These are phyloP conservation scores for Lathronympha strigana DNA, from an alignment of 2,888 invertebrate species.

Conservation along the genomic window DNA sequence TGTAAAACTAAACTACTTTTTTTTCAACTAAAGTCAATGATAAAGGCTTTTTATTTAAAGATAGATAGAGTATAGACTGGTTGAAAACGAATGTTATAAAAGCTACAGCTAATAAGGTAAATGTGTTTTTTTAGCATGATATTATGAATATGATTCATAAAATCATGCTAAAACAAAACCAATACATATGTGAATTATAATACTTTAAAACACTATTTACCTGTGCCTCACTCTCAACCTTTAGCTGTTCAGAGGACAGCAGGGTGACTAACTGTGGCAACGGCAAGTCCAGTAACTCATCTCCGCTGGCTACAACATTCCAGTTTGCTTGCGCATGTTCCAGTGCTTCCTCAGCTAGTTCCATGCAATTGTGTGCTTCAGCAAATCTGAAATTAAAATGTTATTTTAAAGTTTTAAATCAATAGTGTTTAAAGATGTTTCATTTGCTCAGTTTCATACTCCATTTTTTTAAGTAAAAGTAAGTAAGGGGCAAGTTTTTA, in stretches of 20 bases:
- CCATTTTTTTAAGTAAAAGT: no score
- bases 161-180: no score
- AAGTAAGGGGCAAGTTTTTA: no score
- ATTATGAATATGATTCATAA: no score
- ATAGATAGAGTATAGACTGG: no score
- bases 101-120: no score
- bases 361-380: conserved; percentile 92
- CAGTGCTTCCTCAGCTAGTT: conserved; percentile 90
- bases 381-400: conserved; percentile 90
- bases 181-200: neutral
- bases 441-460: no score
- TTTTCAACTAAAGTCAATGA: no score
- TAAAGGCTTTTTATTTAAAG: no score
- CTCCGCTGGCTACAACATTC: conserved; percentile 89
- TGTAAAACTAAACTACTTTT: no score
- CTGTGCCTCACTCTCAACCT: conserved; percentile 95
- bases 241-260: conserved; percentile 92
- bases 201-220: conserved; percentile 68
- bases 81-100: no score
- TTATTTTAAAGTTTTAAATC: neutral
- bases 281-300: conserved; percentile 93
- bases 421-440: no score
- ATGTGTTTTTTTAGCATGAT: neutral
- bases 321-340: conserved; percentile 94
- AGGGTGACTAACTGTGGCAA: conserved; percentile 90